Evolutionary conservation across 2,797 vertebrate genomes (phyloP).

Genomic region (Salarias fasciatus): DNA sequence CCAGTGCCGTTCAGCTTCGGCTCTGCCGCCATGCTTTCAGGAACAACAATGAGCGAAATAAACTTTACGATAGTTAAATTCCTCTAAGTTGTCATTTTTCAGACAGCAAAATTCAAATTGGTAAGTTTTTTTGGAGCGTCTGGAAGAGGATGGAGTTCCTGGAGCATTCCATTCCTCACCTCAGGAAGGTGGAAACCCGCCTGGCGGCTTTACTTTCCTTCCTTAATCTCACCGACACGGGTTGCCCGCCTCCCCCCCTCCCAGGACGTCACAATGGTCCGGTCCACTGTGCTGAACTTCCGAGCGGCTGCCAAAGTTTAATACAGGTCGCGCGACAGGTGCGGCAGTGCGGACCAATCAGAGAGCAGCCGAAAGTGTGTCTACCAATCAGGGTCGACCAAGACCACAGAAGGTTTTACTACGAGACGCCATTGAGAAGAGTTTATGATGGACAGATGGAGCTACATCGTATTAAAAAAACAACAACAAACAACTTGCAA

Average conservation of each 20-base stretch:
- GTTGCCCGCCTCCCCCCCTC: slow-evolving; percentile 15
- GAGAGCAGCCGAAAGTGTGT: slow-evolving; percentile 27
- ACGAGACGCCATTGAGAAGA: too few species aligned
- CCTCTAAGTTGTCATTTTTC: slow-evolving; percentile 6
- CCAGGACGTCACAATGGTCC: slow-evolving; percentile 60
- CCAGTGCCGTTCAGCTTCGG: slow-evolving; percentile 38
- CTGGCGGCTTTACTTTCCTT: slow-evolving; percentile 52
- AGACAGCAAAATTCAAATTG: background rate
- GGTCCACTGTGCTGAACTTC: slow-evolving; percentile 61
- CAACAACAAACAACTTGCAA: too few species aligned
- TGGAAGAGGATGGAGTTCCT: slow-evolving; percentile 73
- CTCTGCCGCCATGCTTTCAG: slow-evolving; percentile 62
- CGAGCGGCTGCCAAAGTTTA: slow-evolving; percentile 57
- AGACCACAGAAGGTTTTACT: too few species aligned
- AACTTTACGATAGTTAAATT: too few species aligned
- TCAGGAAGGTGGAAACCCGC: slow-evolving; percentile 37
- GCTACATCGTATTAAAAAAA: too few species aligned
- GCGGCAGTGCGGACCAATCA: slow-evolving; percentile 55
- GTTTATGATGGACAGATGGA: too few species aligned
- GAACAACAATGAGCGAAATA: background rate
- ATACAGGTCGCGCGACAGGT: slow-evolving; percentile 62
- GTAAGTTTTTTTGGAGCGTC: slow-evolving; percentile 50
- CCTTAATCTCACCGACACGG: slow-evolving; percentile 38
- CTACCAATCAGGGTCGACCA: slow-evolving; percentile 50
- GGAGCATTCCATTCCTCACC: slow-evolving; percentile 68